Base-by-base conservation (phyloP, 2,888 invertebrate genomes). In the Habroteleia sp. region DNA sequence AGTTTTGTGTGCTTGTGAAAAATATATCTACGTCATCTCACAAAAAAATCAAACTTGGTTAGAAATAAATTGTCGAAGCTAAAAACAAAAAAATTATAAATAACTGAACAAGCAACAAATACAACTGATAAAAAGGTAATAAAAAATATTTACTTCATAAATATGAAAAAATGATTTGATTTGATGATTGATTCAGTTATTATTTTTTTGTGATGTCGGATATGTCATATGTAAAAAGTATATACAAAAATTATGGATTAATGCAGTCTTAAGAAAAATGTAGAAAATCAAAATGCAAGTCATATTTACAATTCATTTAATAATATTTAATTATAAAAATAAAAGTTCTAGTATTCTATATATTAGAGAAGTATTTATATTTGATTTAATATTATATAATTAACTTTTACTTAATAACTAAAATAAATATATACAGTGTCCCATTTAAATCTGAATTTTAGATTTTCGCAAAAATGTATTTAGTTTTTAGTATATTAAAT, bases 261-360 rank as follows among this genome's bases (percentile, higher is more conserved):
- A 33, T 16, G 37, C 63, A 65, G 54, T 65, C 65, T 65, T 44
- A n/a, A 52, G 11, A 37, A 20, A 29, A 29, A 44, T 5, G 50
- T 11, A 25, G 29, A 33, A 52, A 52, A 52, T 42, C 16, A 16
- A 50, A 52, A 4, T 31, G 20, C 50, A 52, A 50, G 10, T 33
- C 41, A 62, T 20, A 17, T 20, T 8, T 39, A n/a, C n/a, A 4
- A 20, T 6, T 10, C 4, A 41, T 41, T 5, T 35, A 20, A 20
- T 20, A 20, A n/a, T n/a, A n/a, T n/a, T n/a, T n/a, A n/a, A n/a
- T n/a, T n/a, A n/a, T n/a, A n/a, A n/a, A n/a, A n/a, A n/a, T n/a
- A n/a, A n/a, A n/a, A n/a, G n/a, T n/a, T n/a, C n/a, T n/a, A n/a
- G n/a, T n/a, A n/a, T n/a, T n/a, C n/a, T n/a, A n/a, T n/a, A n/a